Base-by-base conservation (phyloP, 2,888 invertebrate species). In the Meliscaeva auricollis region DNA sequence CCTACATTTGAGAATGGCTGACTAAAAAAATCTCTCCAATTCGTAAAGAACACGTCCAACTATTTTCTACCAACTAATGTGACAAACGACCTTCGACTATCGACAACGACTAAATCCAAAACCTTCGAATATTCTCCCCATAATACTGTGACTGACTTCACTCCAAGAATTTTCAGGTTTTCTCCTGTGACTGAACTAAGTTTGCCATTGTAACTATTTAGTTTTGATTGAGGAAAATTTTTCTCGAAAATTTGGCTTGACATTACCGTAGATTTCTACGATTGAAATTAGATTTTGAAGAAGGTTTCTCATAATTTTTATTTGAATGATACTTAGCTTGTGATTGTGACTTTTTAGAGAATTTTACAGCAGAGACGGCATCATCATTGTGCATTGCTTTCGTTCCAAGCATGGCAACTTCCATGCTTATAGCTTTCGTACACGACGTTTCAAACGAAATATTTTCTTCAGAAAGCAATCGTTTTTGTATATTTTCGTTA, bases 401-500 rank as follows among this genome's bases (percentile, higher is more conserved):
- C n/a, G 44, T 52, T 11, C 52, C 72, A 9, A 58, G 32, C 38
- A 58, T 15, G 15, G 74, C 80, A 0, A 52, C 60, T 41, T 74
- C 73, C 60, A 74, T 74, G 11, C 74, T 41, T 1, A 15, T 46
- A 17, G 46, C 17, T 46, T 46, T 46, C 1, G 46, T 17, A 46
- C 46, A 46, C n/a, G 46, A 15, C 15, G 46, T 46, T 46, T 46
- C 46, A 17, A 46, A 46, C 17, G n/a, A n/a, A n/a, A n/a, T n/a
- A n/a, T n/a, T n/a, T n/a, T n/a, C n/a, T n/a, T n/a, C n/a, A n/a
- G n/a, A 7, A 22, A 22, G 8, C 32, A 32, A 32, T 32, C 32
- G 4, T 32, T 32, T 32, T 56, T 76, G 82, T 20, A 76, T 44
- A 50, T 70, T 76, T 11, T 64, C 41, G 32, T 82, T 38, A n/a